Evolutionary conservation across 2,888 invertebrate genomes (phyloP), one percentile per base, ranked within the genome.

Genomic region (Cantharis rufa): DNA sequence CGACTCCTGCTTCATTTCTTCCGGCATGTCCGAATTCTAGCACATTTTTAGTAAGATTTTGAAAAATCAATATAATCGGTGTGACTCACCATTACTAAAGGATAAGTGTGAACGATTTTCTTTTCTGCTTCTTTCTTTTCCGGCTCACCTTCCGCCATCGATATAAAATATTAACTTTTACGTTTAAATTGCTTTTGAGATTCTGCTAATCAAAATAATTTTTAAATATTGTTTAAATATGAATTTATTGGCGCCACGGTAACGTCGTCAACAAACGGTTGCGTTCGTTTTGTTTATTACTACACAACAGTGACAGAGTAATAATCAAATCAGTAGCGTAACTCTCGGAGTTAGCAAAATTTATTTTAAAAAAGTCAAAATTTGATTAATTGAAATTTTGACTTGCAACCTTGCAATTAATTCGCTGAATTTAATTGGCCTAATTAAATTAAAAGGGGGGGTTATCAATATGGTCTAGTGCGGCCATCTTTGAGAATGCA

Each of bases 1-100:
- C 0, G 95, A 94, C 89, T 98, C 98, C 28, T 91, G 91, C 83
- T 94, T 94, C 93, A 97, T 96, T 88, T 98, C 98, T 83, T 98
- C 97, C 27, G 92, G 91, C 98, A 98, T 98, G 87, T 98, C 98
- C 1, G 95, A 93, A 88, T 95, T 93, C 96, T 96, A 89, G 66
- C 72, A 32, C 28, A 15, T 62, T 72, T 28, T 62, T 66, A 66
- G 48, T 75, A 69, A 75, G 74, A 79, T 75, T 78, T n/a, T n/a
- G 24, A 21, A 21, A 66, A 66, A 21, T 66, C 64, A 66, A 66
- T 66, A 24, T 66, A 10, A 24, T 21, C 48, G n/a, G 80, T 82
- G 80, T 82, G 81, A 87, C 90, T 89, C 89, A 96, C 96, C 90
- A 94, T 91, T 79, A 96, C 92, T 75, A 96, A 89, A 61, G 96